These are phyloP conservation scores for Delia radicum DNA, from an alignment of 1,140 invertebrate species.

Conservation along the genomic window DNA sequence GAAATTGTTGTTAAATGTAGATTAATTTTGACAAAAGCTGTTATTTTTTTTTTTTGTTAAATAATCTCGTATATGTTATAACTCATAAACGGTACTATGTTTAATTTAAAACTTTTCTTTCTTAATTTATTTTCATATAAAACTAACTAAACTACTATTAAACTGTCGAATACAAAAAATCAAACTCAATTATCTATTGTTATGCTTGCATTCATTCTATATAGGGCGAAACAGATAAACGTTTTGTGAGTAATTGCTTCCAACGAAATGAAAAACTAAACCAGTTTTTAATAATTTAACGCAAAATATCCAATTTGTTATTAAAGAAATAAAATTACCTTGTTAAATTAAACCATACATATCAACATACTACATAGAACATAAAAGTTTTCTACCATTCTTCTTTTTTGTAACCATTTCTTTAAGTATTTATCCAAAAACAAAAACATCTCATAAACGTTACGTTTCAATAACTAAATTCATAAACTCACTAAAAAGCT, in stretches of 20 bases:
- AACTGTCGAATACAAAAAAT: slow-evolving; percentile 15
- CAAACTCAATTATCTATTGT: slow-evolving; percentile 17
- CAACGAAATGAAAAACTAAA: slow-evolving; percentile 36
- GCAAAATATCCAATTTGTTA: slow-evolving; percentile 21
- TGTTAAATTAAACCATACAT: slow-evolving; percentile 14
- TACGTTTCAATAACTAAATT: background rate
- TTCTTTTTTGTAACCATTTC: background rate
- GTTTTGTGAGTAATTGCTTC: slow-evolving; percentile 57
- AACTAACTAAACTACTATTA: background rate
- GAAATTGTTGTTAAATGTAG: background rate
- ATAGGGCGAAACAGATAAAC: slow-evolving; percentile 56
- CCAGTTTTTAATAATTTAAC: slow-evolving; percentile 1
- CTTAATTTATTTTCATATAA: slow-evolving; percentile 6
- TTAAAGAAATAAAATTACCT: slow-evolving; percentile 5
- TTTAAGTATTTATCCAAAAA: background rate
- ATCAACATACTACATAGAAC: slow-evolving; percentile 11
- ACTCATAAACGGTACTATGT: no score
- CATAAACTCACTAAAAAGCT: background rate
- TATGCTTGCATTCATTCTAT: slow-evolving; percentile 55
- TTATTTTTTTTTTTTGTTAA: no score
- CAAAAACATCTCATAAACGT: no score
- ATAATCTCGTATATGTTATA: no score
- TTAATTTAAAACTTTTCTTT: background rate
- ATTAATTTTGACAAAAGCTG: background rate
- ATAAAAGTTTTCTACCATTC: background rate